phyloP scores from a whole-genome alignment of 2,888 invertebrate genomes.

The Norana najaformis region DNA sequence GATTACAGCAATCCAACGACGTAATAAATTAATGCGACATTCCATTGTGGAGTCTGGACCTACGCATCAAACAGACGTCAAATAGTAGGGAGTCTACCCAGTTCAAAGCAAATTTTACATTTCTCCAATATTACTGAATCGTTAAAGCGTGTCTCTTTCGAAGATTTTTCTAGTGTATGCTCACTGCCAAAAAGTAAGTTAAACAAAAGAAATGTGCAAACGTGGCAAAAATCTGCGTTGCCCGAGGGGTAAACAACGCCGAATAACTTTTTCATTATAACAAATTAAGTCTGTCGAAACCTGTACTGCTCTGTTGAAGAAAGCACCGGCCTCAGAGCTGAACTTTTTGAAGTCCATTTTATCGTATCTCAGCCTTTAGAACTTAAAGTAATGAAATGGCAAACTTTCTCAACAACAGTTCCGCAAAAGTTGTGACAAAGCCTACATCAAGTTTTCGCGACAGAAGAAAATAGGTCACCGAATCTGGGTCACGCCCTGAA shows the following conservation, averaged over 20 bases:
- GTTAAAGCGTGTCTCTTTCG: not conserved
- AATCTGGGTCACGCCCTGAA: not conserved
- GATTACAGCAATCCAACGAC: too few species aligned
- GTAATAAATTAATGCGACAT: too few species aligned
- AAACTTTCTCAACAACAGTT: not conserved
- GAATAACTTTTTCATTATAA: not conserved
- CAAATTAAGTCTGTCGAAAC: slow-evolving; percentile 63
- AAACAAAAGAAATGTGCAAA: not conserved
- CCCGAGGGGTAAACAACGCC: not conserved
- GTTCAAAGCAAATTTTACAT: not conserved
- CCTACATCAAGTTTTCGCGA: not conserved
- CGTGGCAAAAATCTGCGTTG: not conserved
- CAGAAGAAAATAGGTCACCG: not conserved
- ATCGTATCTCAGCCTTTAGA: not conserved
- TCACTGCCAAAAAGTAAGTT: not conserved
- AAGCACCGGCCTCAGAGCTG: slow-evolving; percentile 79
- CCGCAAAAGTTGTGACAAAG: not conserved
- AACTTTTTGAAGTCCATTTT: slow-evolving; percentile 71
- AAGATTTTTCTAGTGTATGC: not conserved
- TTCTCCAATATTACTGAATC: not conserved
- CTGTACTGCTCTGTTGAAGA: slow-evolving; percentile 82
- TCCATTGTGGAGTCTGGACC: too few species aligned
- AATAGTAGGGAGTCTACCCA: not conserved
- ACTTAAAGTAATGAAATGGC: not conserved
- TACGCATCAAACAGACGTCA: too few species aligned